Base-by-base conservation (phyloP, 92 coral and sea anemone genomes). In the Actinernus sp. region DNA sequence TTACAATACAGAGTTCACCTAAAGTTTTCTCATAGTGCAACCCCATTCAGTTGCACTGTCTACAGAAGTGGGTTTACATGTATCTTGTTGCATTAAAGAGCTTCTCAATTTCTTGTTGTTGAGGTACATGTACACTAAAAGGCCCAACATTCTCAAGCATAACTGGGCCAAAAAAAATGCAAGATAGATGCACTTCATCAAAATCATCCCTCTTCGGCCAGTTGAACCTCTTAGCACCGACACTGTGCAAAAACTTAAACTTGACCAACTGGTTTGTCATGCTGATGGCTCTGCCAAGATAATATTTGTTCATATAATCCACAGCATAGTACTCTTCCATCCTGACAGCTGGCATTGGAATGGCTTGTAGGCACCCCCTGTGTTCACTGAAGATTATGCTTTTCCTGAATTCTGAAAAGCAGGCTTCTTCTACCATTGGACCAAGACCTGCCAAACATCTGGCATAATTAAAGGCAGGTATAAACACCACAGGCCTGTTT, bases 381-480 rank as follows among this genome's bases (percentile, higher is more conserved):
- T 63, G 71, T 43, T 41, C 1, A 6, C 71, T 24, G 49, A 68
- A 53, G 11, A 63, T 6, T 36, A 61, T 61, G 7, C 45, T 27
- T 46, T 64, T 64, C 29, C 58, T 64, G 59, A 47, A 22, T 2
- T 29, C 58, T 12, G 17, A 4, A 47, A 64, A 26, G 52, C 58
- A 64, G 0, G 72, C 2, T 2, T 47, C 19, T 24, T 47, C 45
- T 18, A 64, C 59, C 48, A 64, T 47, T 64, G 68, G 57, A 17
- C 78, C 69, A 22, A 38, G 39, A 3, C 45, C 78, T 26, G 69
- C 52, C 49, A 70, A 20, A 41, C 68, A 58, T 37, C 34, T 65
- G 10, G 70, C 88, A 81, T 81, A 81, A 49, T n/a, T 63, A 81
- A 24, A 81, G 38, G 29, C 88, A 81, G 31, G 64, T 57, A 46